These are phyloP conservation scores for Enteromius anoplus DNA, from an alignment of 2,797 vertebrate genomes.

Conservation along the genomic window DNA sequence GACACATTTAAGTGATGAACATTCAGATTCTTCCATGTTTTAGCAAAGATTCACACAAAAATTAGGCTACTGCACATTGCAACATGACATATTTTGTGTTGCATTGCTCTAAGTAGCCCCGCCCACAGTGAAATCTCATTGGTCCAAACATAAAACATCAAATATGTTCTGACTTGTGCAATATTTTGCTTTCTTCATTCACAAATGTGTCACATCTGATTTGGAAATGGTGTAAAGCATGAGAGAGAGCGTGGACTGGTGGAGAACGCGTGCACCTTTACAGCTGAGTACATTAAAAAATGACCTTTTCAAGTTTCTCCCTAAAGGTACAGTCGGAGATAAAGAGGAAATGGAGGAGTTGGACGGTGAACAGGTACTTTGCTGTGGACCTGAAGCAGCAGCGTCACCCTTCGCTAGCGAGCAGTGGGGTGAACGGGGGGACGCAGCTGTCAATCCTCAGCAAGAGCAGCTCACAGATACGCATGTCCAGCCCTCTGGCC, in stretches of 20 bases:
- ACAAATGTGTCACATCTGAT: constrained; percentile 3
- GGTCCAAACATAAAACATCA: neutral
- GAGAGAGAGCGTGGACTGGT: constrained; percentile 22
- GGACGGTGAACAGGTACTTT: constrained; percentile 99
- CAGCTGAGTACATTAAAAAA: constrained; percentile 84
- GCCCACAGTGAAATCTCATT: neutral
- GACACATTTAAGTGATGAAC: neutral
- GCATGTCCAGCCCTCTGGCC: constrained; percentile 94
- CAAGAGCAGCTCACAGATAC: constrained; percentile 99
- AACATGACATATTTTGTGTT: neutral
- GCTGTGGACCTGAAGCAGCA: constrained; percentile 98
- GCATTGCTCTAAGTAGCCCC: neutral
- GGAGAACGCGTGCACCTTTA: constrained; percentile 66
- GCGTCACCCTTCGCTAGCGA: constrained; percentile 95
- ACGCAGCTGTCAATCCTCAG: constrained; percentile 98
- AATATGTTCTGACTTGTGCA: neutral
- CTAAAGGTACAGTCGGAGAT: constrained; percentile 99
- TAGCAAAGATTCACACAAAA: neutral
- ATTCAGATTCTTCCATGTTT: neutral
- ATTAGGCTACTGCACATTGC: neutral
- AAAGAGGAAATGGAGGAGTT: constrained; percentile 99
- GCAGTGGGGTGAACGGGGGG: constrained; percentile 97
- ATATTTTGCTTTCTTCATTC: neutral
- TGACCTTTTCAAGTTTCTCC: constrained; percentile 90
- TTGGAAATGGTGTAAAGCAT: neutral